phyloP scores from a whole-genome alignment of 37 sponge, comb jelly and placozoan species.

The Geodia barretti region DNA sequence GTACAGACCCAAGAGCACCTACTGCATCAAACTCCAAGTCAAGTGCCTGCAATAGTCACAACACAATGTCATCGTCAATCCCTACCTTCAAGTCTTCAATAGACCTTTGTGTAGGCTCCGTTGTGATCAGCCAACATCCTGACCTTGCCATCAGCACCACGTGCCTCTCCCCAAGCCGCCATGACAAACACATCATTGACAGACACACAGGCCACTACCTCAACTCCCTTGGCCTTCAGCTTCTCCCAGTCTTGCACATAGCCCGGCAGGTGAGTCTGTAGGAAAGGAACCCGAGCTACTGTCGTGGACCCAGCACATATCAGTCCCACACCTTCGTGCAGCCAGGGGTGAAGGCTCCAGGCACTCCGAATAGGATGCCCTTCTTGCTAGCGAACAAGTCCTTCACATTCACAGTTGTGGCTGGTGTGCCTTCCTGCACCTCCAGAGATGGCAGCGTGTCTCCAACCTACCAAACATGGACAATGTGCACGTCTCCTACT shows the following conservation, averaged over 20 bases:
- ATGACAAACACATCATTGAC: conserved; percentile 97
- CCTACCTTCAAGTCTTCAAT: not conserved
- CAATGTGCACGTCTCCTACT: not conserved
- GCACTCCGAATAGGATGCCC: conserved; percentile 92
- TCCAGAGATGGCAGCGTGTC: conserved; percentile 79
- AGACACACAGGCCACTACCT: conserved; percentile 90
- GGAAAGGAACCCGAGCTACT: not conserved
- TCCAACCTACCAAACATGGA: conserved; percentile 53
- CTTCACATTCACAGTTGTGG: conserved; percentile 75
- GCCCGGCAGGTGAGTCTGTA: conserved; percentile 91
- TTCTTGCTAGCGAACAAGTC: conserved; percentile 90
- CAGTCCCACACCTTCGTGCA: conserved; percentile 77
- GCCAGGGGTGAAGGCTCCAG: conserved; percentile 97
- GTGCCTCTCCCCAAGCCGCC: conserved; percentile 87
- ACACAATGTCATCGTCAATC: not conserved
- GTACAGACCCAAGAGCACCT: conserved; percentile 53
- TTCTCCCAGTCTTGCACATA: conserved; percentile 76
- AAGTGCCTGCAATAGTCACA: conserved; percentile 52
- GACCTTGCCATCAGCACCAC: conserved; percentile 75
- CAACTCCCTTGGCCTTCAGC: conserved; percentile 81
- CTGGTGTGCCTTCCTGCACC: conserved; percentile 66
- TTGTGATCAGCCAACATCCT: conserved; percentile 83
- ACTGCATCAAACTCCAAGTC: conserved; percentile 77
- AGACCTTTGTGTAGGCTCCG: conserved; percentile 77
- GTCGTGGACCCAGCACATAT: not conserved